Percentiles rank a stretch among this genome's conserved stretches.
Evolutionary conservation across 1,140 invertebrate genomes (phyloP).

Genomic region (Diplogasteroides magnus): DNA sequence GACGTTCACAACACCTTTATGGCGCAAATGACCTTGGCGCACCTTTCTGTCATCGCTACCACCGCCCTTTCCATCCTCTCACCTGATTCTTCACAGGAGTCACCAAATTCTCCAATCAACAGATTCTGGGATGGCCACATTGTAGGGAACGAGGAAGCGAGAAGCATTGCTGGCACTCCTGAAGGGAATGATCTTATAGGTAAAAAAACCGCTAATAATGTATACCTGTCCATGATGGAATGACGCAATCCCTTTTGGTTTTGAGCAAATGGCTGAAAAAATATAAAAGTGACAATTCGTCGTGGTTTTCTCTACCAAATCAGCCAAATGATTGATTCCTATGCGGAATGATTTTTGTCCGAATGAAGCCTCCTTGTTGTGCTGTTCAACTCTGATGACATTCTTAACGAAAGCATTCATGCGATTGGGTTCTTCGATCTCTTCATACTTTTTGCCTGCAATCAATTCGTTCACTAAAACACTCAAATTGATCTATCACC

Average conservation of each 20-base stretch:
- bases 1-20: too few relatives aligned
- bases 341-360: conserved; percentile 43
- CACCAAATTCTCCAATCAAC: conserved; percentile 85
- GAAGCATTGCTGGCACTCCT: conserved; percentile 31
- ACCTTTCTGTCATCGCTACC: too few relatives aligned
- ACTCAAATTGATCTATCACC: conserved; percentile 23
- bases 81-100: conserved; percentile 82
- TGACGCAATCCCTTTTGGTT: conserved; percentile 48
- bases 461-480: conserved; percentile 8
- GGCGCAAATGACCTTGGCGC: too few relatives aligned
- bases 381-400: conserved; percentile 42
- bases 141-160: conserved; percentile 34
- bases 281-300: too few relatives aligned
- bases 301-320: conserved; percentile 37
- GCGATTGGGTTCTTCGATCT: conserved; percentile 37
- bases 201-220: not conserved
- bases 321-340: conserved; percentile 50
- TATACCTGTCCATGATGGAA: conserved; percentile 34
- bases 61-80: conserved; percentile 59
- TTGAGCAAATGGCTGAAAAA: conserved; percentile 35
- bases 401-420: conserved; percentile 51
- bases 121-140: conserved; percentile 42
- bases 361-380: conserved; percentile 40
- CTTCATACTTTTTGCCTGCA: conserved; percentile 41
- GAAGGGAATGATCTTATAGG: not conserved